Evolutionary conservation across 2,113 vertebrate genomes (phyloP), one percentile per base, ranked within the genome.

Genomic region (Percina caprodes): DNA sequence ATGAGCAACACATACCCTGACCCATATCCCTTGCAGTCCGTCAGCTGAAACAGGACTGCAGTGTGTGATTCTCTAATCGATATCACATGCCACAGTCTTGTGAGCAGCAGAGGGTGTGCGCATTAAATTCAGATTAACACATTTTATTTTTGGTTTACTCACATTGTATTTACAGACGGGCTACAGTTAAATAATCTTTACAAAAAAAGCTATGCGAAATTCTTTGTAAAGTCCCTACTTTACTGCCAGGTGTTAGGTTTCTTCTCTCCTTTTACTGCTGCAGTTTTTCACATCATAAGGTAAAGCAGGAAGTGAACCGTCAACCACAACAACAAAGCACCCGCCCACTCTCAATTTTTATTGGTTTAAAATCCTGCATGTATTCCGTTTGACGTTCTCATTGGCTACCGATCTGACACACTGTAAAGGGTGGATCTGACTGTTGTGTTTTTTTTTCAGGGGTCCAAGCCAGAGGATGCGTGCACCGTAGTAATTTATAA

Each of bases 1-100:
- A 51, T 19, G 6, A 51, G 6, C 18, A 51, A 51, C 49, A 19
- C 49, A 39, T 11, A 39, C 9, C 35, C 35, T 39, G 7, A 35
- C 35, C 8, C 35, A 39, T 39, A 39, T 24, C 13, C 24, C 18
- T 21, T 5, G 26, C 65, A 35, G 61, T 35, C 15, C 5, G 12
- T 7, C 23, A 12, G 67, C 73, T 49, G 39, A 52, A 62, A 26
- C 69, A 18, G 49, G 63, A 21, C 58, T 60, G 42, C 39, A 56
- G 23, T 74, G 73, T 46, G 26, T 13, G 5, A 70, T 14, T 12
- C 52, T 63, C 68, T 92, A 89, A 94, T 92, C 89, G 71, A 87
- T 83, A 91, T 94, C 93, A 94, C 93, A 93, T 94, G 93, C 83
- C 46, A 51, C 74, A 49, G 86, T 92, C 90, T 86, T 78, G 86